Evolutionary conservation across 2,888 invertebrate species (phyloP).

Genomic region (Eilema griseolum): DNA sequence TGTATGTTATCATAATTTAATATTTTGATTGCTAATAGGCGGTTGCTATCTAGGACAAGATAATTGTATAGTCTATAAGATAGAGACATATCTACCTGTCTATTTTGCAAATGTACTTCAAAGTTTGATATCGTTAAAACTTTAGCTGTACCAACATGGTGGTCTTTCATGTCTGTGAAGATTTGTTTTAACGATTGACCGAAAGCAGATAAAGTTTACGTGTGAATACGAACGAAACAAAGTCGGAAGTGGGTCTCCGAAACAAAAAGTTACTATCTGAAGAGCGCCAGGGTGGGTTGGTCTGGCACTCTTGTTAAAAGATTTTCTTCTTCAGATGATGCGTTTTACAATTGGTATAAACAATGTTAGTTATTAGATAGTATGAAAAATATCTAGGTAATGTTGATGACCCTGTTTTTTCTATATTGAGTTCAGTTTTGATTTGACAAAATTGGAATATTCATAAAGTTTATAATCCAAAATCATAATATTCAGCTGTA

Average conservation of each 20-base stretch:
- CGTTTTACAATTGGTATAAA: too few relatives aligned
- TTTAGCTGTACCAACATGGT: background rate
- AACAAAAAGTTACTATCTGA: background rate
- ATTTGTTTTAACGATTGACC: background rate
- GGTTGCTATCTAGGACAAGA: background rate
- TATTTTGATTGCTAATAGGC: background rate
- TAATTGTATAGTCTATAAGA: background rate
- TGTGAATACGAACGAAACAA: slow-evolving; percentile 5
- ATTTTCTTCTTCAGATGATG: background rate
- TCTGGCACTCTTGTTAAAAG: background rate
- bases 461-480: too few relatives aligned
- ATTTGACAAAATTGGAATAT: too few relatives aligned
- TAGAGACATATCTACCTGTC: background rate
- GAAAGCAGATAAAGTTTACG: background rate
- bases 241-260: background rate
- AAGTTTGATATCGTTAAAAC: background rate
- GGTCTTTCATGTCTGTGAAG: background rate
- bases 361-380: background rate
- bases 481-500: too few relatives aligned
- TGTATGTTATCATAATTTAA: background rate
- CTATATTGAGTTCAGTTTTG: too few relatives aligned
- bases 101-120: background rate
- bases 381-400: background rate
- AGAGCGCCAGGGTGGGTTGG: background rate
- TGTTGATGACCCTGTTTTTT: background rate